Evolutionary conservation across 2,113 vertebrate species (phyloP).

Genomic region (Ardeotis arabs): DNA sequence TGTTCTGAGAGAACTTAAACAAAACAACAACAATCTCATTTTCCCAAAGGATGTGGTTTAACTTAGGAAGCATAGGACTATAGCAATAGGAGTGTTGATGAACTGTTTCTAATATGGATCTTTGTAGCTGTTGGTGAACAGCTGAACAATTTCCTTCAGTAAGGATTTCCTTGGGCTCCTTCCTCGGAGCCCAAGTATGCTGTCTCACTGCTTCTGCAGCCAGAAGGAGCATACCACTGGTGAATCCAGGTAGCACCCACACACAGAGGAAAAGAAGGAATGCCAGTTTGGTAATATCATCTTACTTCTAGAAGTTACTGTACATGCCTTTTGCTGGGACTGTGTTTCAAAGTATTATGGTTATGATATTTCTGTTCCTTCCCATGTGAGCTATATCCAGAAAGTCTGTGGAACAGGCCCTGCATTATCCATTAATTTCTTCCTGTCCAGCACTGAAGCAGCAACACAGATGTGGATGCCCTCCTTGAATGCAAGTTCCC

Average conservation of each 20-base stretch:
- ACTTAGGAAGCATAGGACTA: not conserved
- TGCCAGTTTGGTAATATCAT: not conserved
- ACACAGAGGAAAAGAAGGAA: not conserved
- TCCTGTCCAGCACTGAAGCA: not conserved
- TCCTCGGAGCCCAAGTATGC: not conserved
- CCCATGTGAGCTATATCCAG: not conserved
- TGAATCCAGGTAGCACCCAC: not conserved
- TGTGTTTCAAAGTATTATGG: not conserved
- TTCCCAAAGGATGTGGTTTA: not conserved
- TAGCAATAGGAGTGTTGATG: not conserved
- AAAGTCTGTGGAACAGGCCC: not conserved
- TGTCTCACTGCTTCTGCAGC: not conserved
- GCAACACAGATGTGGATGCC: not conserved
- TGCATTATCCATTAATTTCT: not conserved
- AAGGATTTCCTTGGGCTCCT: not conserved
- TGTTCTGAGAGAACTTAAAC: not conserved
- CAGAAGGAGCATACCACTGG: not conserved
- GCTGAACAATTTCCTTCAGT: not conserved
- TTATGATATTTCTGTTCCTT: not conserved
- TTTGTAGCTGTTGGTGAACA: not conserved
- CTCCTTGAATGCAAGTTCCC: not conserved
- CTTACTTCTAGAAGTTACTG: not conserved
- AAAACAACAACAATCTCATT: not conserved
- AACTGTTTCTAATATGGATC: not conserved
- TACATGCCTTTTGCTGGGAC: not conserved